Conservation (phyloP, 1,140 invertebrate species). For the Grapholita molesta region DNA sequence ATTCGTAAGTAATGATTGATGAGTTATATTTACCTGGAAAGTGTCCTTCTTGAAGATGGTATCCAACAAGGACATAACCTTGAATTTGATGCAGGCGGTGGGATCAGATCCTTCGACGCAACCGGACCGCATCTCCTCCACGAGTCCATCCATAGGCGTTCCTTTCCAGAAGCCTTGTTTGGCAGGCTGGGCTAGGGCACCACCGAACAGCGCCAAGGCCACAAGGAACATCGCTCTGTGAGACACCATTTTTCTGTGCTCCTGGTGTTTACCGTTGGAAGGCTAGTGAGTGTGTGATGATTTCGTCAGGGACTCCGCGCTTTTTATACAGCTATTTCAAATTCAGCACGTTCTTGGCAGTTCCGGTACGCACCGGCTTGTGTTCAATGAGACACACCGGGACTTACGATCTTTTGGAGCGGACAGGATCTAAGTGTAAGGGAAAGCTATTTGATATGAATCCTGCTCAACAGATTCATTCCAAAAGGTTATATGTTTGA, state of each 20-base stretch:
- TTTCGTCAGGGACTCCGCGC: constrained; percentile 64
- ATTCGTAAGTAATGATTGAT: no score
- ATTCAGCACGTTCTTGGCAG: constrained; percentile 67
- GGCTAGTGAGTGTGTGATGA: constrained; percentile 70
- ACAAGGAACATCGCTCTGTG: constrained; percentile 73
- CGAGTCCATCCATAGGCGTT: constrained; percentile 83
- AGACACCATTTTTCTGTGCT: constrained; percentile 68
- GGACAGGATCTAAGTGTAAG: constrained; percentile 60
- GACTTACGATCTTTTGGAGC: constrained; percentile 55
- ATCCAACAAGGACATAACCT: constrained; percentile 87
- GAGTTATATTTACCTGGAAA: constrained; percentile 80
- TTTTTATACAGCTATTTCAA: constrained; percentile 79
- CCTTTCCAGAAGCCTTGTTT: constrained; percentile 83
- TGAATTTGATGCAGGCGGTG: constrained; percentile 89
- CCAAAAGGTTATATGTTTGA: constrained; percentile 55
- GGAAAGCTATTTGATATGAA: constrained; percentile 76
- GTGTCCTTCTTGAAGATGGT: constrained; percentile 87
- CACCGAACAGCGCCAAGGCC: constrained; percentile 71
- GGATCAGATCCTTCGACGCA: constrained; percentile 87
- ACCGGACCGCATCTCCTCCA: constrained; percentile 85
- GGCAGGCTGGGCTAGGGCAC: constrained; percentile 80
- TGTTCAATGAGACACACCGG: constrained; percentile 47
- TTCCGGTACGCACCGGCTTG: constrained; percentile 72
- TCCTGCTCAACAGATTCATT: constrained; percentile 41
- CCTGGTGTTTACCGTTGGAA: constrained; percentile 65